Base-by-base conservation (phyloP, 1,140 invertebrate species). In the Pseudomyrmex flavicornis region DNA sequence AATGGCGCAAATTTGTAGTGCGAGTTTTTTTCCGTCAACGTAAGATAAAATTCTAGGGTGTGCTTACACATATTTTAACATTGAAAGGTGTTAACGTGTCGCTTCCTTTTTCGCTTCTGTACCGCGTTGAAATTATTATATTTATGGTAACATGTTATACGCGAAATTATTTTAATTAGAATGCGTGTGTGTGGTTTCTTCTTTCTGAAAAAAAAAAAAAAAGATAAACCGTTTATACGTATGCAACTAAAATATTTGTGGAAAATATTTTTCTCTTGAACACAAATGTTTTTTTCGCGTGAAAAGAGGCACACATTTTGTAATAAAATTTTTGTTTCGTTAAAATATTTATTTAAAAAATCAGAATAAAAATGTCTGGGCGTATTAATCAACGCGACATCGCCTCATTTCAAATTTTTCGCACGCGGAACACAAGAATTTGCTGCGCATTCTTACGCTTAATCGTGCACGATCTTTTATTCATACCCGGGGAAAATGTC, bases 401-500 rank as follows among this genome's bases (percentile, higher is more conserved):
- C 35, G 15, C 13, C 20, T 13, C 10, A 20, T 50, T 20, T n/a
- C n/a, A 66, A 66, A 50, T 48, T n/a, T 48, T 48, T 2, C 9
- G 3, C 15, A 3, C 9, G 15, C 63, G 17, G 3, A 8, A 3
- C n/a, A 15, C 15, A 10, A 48, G 20, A n/a, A 48, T 50, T 66
- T 66, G 46, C 44, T 46, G 8, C 44, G 22, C 46, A 4, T 54
- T 76, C 26, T 62, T 74, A 50, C 10, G 10, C 46, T 52, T 65
- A 13, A 26, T 63, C 44, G 58, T 48, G 10, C 15, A 22, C 9
- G 17, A 75, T 65, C n/a, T 66, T 76, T 76, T 44, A 66, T 76
- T 76, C 26, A 54, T 66, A 3, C 10, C 8, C n/a, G n/a, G 8
- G 13, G 48, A 20, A 65, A 26, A n/a, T 63, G 20, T 63, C 7